Evolutionary conservation across 2,888 invertebrate species (phyloP).

Genomic region (Macrophya alboannulata): DNA sequence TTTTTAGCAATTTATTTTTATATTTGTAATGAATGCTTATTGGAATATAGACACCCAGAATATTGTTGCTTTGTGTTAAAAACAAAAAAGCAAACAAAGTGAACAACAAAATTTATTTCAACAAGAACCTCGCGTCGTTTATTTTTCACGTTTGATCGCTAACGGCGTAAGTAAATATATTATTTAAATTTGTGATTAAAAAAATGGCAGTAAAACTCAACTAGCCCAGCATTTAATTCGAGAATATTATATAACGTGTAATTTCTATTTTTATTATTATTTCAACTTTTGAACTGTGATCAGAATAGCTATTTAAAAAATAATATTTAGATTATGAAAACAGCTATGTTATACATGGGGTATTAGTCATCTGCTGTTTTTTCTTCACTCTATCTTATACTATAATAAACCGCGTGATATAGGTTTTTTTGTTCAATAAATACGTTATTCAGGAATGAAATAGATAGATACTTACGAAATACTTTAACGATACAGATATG

Average conservation of each 20-base stretch:
- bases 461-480: conserved; percentile 12
- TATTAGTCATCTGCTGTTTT: not conserved
- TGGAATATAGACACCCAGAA: no score
- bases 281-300: conserved; percentile 33
- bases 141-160: not conserved
- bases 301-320: conserved; percentile 15
- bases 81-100: not conserved
- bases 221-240: not conserved
- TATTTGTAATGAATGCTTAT: no score
- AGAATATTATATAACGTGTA: not conserved
- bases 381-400: not conserved
- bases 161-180: no score
- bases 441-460: conserved; percentile 27
- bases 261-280: not conserved
- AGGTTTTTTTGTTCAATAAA: not conserved
- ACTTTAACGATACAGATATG: conserved; percentile 18
- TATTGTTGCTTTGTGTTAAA: not conserved
- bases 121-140: not conserved
- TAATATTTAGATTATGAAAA: conserved; percentile 1
- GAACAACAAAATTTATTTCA: not conserved
- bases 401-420: not conserved
- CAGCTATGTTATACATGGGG: not conserved
- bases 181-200: not conserved
- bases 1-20: not conserved
- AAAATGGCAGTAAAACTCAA: not conserved